Base-by-base conservation (phyloP, 2,797 vertebrate genomes). In the Acrossocheilus fasciatus region DNA sequence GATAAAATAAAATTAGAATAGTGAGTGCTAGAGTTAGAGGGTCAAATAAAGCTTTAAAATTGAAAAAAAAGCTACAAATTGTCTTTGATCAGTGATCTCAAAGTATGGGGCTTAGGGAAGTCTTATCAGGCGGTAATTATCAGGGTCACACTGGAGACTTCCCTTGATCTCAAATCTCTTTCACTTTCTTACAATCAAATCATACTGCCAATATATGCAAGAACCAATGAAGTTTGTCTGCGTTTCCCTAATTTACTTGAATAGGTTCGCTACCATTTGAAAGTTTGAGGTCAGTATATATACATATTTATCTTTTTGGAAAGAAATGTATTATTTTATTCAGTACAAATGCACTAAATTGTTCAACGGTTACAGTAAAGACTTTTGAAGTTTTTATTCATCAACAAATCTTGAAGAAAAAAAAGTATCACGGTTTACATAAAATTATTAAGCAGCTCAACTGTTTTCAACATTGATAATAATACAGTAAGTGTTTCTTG, bases 101-200 rank as follows among this genome's bases (percentile, higher is more conserved):
- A 41, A 59, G 12, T 10, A 59, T 23, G 12, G 23, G 50, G 30
- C 1, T 76, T 14, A 52, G 20, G 45, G 18, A 54, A 76, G 18
- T 54, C 74, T 54, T 54, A 34, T 57, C 2, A 39, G 11, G 18
- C 39, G 20, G 50, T 77, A n/a, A 77, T 77, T 77, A 77, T 77
- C 34, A 23, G 34, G 30, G 30, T 6, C 30, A 3, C 10, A 7
- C 34, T 14, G 50, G 12, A 39, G 36, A 41, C 75, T 57, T 57
- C 34, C 20, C 75, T 57, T 59, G 75, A 77, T 77, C 34, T 57
- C 34, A 77, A 57, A 76, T 76, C 50, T 76, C 17, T 12, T 77
- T 39, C 11, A 23, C 18, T 77, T 34, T 30, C 50, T 76, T 76
- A 23, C 74, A 77, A 57, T 39, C 3, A 57, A 39, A 54, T 76